These are phyloP conservation scores for Mormyrops boulengeri DNA, from an alignment of 2,797 vertebrate species.

Conservation along the genomic window DNA sequence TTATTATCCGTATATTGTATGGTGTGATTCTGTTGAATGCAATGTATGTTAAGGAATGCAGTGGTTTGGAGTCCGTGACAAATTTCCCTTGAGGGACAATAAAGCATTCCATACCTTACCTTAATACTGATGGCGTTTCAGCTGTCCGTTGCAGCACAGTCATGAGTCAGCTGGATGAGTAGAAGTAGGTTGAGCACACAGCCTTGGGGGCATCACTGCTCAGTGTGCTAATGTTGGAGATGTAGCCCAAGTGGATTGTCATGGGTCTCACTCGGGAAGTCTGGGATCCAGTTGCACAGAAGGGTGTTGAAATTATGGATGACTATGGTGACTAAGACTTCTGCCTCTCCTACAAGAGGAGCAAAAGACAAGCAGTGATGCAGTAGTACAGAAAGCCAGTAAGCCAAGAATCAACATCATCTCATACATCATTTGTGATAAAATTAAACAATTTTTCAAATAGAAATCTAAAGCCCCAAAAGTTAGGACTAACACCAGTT, in stretches of 20 bases:
- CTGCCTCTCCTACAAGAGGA: neutral
- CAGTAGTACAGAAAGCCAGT: neutral
- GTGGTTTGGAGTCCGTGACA: neutral
- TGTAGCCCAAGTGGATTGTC: neutral
- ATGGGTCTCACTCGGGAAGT: neutral
- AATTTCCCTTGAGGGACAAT: neutral
- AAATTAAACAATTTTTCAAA: neutral
- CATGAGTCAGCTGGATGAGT: neutral
- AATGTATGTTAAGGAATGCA: neutral
- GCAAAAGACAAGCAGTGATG: neutral
- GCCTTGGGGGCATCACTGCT: neutral
- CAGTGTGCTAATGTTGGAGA: neutral
- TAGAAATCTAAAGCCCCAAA: neutral
- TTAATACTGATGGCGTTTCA: neutral
- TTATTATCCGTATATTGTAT: neutral
- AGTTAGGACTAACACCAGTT: neutral
- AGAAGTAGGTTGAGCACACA: neutral
- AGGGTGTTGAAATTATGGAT: neutral
- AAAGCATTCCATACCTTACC: neutral
- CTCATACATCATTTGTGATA: neutral
- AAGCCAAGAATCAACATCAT: neutral
- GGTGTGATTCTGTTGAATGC: neutral
- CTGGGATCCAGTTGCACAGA: neutral
- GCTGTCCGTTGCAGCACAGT: neutral
- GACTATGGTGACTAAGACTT: neutral